These are phyloP conservation scores for Elachura formosa DNA, from an alignment of 2,113 vertebrate species.

Conservation along the genomic window DNA sequence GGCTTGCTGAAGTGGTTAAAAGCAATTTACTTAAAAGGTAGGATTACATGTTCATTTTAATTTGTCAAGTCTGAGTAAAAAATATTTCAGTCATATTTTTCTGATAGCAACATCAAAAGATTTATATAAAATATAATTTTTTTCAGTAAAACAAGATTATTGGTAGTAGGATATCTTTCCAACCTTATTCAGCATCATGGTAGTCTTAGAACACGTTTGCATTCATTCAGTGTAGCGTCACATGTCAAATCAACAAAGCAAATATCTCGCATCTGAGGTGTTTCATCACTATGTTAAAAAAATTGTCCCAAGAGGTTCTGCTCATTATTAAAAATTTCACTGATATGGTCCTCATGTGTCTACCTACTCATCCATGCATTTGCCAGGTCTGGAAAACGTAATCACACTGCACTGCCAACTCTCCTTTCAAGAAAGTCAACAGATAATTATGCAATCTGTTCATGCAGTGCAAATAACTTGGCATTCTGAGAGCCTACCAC, in stretches of 20 bases:
- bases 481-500: slow-evolving; percentile 7
- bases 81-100: neutral
- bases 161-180: neutral
- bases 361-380: neutral
- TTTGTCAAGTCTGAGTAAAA: neutral
- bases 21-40: neutral
- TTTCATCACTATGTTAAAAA: slow-evolving; percentile 4
- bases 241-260: neutral
- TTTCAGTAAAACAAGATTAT: neutral
- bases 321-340: slow-evolving; percentile 17
- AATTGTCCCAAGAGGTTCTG: neutral
- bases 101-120: neutral
- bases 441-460: slow-evolving; percentile 57
- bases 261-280: slow-evolving; percentile 6
- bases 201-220: neutral
- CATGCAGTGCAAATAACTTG: slow-evolving; percentile 27
- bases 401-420: slow-evolving; percentile 7
- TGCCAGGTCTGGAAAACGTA: slow-evolving; percentile 28
- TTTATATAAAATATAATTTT: neutral
- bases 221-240: neutral
- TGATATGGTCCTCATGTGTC: neutral
- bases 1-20: neutral
- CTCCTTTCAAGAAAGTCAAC: slow-evolving; percentile 45
- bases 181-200: neutral
- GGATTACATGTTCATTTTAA: neutral